Evolutionary conservation across 2,113 vertebrate species (phyloP).

Genomic region (Xenopus tropicalis): UCB_Xtro_10.0 CM004451.2:36490001-36490500

Average conservation of each 20-base stretch:
- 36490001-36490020: too few species aligned
- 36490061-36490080: constrained; percentile 49
- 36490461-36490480: too few species aligned
- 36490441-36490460: too few species aligned
- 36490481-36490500: too few species aligned
- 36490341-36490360: constrained; percentile 55
- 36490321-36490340: constrained; percentile 54
- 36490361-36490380: constrained; percentile 62
- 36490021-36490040: too few species aligned
- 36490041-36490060: constrained; percentile 42
- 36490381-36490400: constrained; percentile 68
- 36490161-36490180: constrained; percentile 53
- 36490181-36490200: constrained; percentile 57
- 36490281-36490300: constrained; percentile 47
- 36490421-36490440: too few species aligned
- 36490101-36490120: constrained; percentile 52
- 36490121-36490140: constrained; percentile 47
- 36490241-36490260: constrained; percentile 56
- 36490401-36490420: constrained; percentile 54
- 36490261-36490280: constrained; percentile 48
- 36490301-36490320: constrained; percentile 59
- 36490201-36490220: constrained; percentile 60
- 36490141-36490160: constrained; percentile 52
- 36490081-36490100: constrained; percentile 63
- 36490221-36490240: constrained; percentile 51